Conservation (phyloP, 1,140 invertebrate species). For the Macrocentrus cingulum region DNA sequence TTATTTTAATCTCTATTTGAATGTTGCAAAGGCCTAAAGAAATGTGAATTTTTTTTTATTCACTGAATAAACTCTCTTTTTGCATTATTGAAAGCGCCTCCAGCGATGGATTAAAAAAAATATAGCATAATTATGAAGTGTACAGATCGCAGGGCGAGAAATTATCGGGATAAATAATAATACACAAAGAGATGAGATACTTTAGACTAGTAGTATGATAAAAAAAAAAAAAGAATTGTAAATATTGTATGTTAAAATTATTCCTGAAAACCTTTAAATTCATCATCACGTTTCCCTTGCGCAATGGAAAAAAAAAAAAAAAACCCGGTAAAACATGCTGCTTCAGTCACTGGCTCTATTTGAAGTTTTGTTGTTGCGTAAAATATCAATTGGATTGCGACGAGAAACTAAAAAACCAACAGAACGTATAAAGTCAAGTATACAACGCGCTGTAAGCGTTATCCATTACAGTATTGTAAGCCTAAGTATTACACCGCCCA, state of each 20-base stretch:
- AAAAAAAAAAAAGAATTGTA: conserved; percentile 15
- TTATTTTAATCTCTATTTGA: too few relatives aligned
- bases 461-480: conserved; percentile 53
- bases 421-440: conserved; percentile 26
- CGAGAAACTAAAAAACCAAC: conserved; percentile 2
- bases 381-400: conserved; percentile 27
- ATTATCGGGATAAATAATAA: background rate
- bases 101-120: background rate
- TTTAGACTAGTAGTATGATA: background rate
- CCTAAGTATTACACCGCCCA: conserved; percentile 40
- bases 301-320: conserved; percentile 3
- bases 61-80: too few relatives aligned
- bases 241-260: conserved; percentile 24
- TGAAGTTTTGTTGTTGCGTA: conserved; percentile 30
- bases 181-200: background rate
- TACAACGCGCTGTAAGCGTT: conserved; percentile 40
- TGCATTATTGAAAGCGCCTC: too few relatives aligned
- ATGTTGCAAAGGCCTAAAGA: too few relatives aligned
- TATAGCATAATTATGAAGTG: background rate
- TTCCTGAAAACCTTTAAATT: conserved; percentile 10
- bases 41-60: too few relatives aligned
- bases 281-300: background rate
- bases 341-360: background rate
- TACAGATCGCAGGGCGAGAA: background rate
- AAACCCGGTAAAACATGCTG: too few relatives aligned